A percentile compares a stretch with the other conserved stretches of the same genome.
These are phyloP conservation scores for Heliothis peltigera DNA, from an alignment of 2,888 invertebrate species.

Conservation along the genomic window DNA sequence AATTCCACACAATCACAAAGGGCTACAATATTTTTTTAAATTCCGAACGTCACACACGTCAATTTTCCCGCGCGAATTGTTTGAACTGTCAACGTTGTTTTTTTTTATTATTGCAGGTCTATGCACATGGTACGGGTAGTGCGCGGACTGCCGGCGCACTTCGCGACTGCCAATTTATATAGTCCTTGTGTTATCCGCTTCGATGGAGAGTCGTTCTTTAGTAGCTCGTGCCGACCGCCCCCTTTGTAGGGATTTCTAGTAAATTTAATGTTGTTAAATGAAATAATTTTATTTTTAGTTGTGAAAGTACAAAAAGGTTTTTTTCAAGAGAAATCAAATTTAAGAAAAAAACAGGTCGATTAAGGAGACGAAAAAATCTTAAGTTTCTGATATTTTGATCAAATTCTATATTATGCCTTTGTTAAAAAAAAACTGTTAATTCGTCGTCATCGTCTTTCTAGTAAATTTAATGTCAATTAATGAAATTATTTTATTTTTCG, in stretches of 20 bases:
- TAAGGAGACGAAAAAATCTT: too few species aligned
- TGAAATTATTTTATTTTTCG: too few species aligned
- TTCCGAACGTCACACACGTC: slow-evolving; percentile 47
- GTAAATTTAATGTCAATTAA: too few species aligned
- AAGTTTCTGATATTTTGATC: too few species aligned
- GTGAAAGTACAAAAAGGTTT: neutral
- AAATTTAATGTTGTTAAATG: slow-evolving; percentile 13
- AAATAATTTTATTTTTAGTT: neutral
- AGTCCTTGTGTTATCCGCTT: slow-evolving; percentile 73
- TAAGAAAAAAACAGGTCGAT: too few species aligned
- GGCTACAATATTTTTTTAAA: slow-evolving; percentile 19
- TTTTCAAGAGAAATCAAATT: too few species aligned
- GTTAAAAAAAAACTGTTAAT: too few species aligned
- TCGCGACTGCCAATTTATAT: slow-evolving; percentile 75
- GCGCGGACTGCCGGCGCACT: slow-evolving; percentile 73
- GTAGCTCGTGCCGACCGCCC: slow-evolving; percentile 49
- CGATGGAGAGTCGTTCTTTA: slow-evolving; percentile 64
- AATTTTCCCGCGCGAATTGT: slow-evolving; percentile 57
- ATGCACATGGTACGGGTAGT: slow-evolving; percentile 66
- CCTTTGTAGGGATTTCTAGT: slow-evolving; percentile 34
- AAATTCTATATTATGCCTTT: too few species aligned
- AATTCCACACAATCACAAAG: slow-evolving; percentile 38
- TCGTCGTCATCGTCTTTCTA: too few species aligned
- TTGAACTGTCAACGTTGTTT: slow-evolving; percentile 36
- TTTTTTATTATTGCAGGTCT: slow-evolving; percentile 57